Conservation (phyloP, 2,797 vertebrate species). For the Tenualosa thibaudeaui region DNA sequence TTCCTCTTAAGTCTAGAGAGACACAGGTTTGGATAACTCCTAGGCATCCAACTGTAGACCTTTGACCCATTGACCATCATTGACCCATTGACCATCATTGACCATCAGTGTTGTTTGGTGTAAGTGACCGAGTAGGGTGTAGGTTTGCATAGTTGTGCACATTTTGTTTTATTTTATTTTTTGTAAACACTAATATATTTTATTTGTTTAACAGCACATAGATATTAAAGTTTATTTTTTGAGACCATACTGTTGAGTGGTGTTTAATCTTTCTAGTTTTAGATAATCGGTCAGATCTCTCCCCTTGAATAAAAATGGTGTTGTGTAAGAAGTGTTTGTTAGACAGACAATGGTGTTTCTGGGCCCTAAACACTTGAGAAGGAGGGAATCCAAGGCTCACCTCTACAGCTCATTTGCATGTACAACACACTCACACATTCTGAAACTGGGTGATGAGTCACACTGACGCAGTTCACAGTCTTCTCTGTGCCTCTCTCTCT, state of each 20-base stretch:
- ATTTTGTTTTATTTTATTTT: conserved; percentile 58
- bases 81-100: neutral
- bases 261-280: conserved; percentile 44
- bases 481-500: conserved; percentile 50
- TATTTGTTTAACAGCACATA: conserved; percentile 89
- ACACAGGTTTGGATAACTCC: too few species aligned
- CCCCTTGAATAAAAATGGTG: neutral
- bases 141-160: conserved; percentile 76
- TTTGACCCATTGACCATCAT: neutral
- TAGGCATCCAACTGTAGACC: too few species aligned
- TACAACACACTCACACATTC: conserved; percentile 79
- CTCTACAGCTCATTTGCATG: conserved; percentile 63
- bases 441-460: conserved; percentile 86
- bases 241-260: conserved; percentile 68
- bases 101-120: neutral
- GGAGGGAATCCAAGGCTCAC: conserved; percentile 30
- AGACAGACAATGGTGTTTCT: neutral
- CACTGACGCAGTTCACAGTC: conserved; percentile 63
- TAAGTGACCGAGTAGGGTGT: conserved; percentile 68
- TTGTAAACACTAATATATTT: conserved; percentile 98
- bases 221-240: conserved; percentile 90
- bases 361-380: neutral
- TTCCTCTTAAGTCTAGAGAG: neutral
- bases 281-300: neutral
- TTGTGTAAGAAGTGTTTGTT: neutral